phyloP scores from a whole-genome alignment of 2,113 vertebrate species.

The Bubo scandiacus region DNA sequence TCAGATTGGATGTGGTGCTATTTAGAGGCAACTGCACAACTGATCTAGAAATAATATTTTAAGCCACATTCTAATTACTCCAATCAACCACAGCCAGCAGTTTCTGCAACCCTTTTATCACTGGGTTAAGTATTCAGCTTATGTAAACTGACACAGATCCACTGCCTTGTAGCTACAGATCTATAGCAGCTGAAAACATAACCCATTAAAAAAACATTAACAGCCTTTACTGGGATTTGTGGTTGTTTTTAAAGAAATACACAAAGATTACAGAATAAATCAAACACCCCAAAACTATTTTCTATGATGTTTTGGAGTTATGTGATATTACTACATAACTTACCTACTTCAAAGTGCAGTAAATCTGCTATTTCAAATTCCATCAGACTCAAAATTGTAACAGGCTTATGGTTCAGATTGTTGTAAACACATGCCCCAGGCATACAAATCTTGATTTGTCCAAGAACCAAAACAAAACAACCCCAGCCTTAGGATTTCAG shows the following conservation, averaged over 20 bases:
- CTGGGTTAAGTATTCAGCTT: background rate
- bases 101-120: background rate
- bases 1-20: background rate
- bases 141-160: background rate
- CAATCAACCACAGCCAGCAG: background rate
- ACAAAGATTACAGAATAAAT: background rate
- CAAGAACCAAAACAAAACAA: background rate
- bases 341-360: background rate
- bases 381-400: constrained; percentile 8
- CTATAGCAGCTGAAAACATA: constrained; percentile 8
- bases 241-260: background rate
- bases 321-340: background rate
- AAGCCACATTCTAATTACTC: background rate
- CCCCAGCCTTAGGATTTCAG: background rate
- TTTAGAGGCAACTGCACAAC: background rate
- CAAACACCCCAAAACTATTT: background rate
- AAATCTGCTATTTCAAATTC: constrained; percentile 8
- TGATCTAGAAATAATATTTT: background rate
- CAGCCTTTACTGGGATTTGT: background rate
- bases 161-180: background rate
- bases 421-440: background rate
- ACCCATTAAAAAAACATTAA: background rate
- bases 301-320: background rate
- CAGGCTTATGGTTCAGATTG: background rate
- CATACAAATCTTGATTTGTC: background rate